Conservation (phyloP, 2,888 invertebrate genomes). For the Troglohyphantes excavatus region DNA sequence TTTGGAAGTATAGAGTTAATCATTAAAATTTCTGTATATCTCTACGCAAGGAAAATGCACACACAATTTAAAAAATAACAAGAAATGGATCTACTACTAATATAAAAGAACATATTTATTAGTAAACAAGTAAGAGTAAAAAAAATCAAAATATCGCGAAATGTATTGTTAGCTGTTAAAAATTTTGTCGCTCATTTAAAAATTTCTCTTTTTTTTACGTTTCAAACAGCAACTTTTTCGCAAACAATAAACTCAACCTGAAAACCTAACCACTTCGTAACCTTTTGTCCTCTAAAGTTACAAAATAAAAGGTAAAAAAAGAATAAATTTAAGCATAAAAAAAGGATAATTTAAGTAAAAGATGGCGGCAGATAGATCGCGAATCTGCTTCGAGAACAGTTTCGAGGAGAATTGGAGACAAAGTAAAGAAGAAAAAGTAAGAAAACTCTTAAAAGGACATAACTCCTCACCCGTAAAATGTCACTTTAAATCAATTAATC, state of each 20-base stretch:
- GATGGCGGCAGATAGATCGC: not conserved
- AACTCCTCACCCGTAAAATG: constrained; percentile 11
- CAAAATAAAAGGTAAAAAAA: not conserved
- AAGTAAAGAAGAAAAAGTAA: not conserved
- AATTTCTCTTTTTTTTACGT: too few species aligned
- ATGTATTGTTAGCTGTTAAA: too few species aligned
- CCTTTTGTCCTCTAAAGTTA: constrained; percentile 4
- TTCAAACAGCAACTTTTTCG: not conserved
- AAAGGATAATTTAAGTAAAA: not conserved
- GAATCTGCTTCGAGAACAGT: not conserved
- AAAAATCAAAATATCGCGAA: too few species aligned
- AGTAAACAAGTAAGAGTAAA: too few species aligned
- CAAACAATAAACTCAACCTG: not conserved
- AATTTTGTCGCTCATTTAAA: too few species aligned
- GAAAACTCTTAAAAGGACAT: not conserved
- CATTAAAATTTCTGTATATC: too few species aligned
- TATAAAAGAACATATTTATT: too few species aligned
- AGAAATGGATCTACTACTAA: too few species aligned
- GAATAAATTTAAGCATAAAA: not conserved
- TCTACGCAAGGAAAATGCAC: too few species aligned
- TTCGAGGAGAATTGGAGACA: not conserved
- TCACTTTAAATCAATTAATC: constrained; percentile 5
- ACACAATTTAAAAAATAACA: too few species aligned
- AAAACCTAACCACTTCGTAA: not conserved
- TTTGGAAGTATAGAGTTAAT: too few species aligned